Evolutionary conservation across 64 coral and sea anemone species (phyloP), one percentile per base, ranked within the genome.

Genomic region (Montipora sp.): DNA sequence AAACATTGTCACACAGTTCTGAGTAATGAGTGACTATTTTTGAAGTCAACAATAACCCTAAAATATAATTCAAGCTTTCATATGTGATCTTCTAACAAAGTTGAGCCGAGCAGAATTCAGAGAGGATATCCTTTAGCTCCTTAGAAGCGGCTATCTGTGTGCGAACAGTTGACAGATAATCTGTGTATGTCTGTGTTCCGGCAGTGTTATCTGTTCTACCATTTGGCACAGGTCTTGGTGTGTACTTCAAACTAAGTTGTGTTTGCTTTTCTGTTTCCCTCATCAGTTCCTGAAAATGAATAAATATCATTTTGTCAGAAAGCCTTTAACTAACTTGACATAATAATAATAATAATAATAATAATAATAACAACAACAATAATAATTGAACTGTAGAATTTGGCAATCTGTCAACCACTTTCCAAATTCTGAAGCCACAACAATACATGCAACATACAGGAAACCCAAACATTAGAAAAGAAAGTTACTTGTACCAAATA

Each of bases 101-200:
- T 48, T 87, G 73, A 59, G 82, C 57, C 43, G 15, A 65, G 60
- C 53, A 84, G 73, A 95, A 95, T 50, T 95, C 94, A 59, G 82
- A 78, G 45, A 95, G 73, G 46, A 95, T 44, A 44, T 91, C 94
- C 51, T 95, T 89, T 13, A 95, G 46, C 87, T 95, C 94, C 48
- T 91, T 95, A 7, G 89, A 75, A n/a, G 93, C 73, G n/a, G 70
- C 87, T 11, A 95, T 90, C 79, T 95, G 79, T n/a, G 87, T 77
- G 47, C 83, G 27, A 3, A 88, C 83, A 48, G 76, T 75, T 3
- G 90, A 92, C n/a, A 95, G 75, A 77, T 95, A 95, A 18, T 95
- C 94, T 11, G 89, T 80, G 83, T 95, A 95, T 60, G 89, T 69
- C 16, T 95, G 89, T 66, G 94, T 79, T 5, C 50, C 73, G 47